Base-by-base conservation (phyloP, 92 coral and sea anemone genomes). In the Chrysogorgia sp. region DNA sequence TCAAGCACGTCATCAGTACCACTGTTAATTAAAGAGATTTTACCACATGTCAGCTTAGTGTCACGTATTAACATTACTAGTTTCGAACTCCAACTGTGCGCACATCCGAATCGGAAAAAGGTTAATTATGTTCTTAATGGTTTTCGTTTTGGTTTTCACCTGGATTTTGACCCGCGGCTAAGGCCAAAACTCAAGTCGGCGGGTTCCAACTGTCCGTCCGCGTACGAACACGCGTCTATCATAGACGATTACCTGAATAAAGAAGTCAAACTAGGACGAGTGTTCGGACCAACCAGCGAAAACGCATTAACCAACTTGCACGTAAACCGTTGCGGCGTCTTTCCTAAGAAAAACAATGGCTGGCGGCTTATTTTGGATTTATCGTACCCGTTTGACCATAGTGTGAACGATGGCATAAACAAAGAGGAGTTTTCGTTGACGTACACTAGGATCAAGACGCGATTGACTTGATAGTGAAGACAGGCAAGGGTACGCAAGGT, bases 331-430 rank as follows among this genome's bases (percentile, higher is more conserved):
- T 43, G 9, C 50, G 50, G 50, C 9, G 50, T 43, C 50, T 8
- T 43, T 43, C 50, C 50, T 8, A 43, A 43, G 17, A 43, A 43
- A 20, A 17, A 20, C 3, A 12, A 12, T 12, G 43, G 43, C 6
- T 52, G 59, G 59, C 59, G 59, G 26, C 59, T 52, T 17, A 52
- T 52, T 52, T 17, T 52, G 26, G 59, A 52, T 23, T 52, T 52
- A 23, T 52, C 59, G 8, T 52, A 17, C 17, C 59, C 59, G 59
- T 52, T 52, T 20, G 59, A 52, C 26, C 59, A 52, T 23, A 52
- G 59, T 17, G 59, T 52, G 22, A 52, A 52, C 26, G 59, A 52
- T 23, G 59, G 59, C 59, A 52, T n/a, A n/a, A n/a, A n/a, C n/a
- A n/a, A n/a, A n/a, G n/a, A n/a, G n/a, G n/a, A n/a, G 9, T 8